Conservation (phyloP, 2,113 vertebrate species). For the Crocuta crocuta region DNA sequence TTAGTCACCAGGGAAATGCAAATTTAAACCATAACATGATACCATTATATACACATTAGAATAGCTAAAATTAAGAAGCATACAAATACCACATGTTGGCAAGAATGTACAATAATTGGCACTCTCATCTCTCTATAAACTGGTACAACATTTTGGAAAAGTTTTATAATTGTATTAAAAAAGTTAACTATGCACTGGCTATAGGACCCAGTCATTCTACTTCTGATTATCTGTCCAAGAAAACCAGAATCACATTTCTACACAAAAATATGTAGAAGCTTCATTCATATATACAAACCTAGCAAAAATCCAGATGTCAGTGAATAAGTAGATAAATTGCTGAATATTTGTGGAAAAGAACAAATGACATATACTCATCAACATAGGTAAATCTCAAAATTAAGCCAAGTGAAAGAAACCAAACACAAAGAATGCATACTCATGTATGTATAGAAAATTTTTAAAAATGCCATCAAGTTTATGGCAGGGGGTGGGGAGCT, state of each 20-base stretch:
- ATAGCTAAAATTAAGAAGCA: neutral
- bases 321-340: neutral
- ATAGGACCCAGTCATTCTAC: neutral
- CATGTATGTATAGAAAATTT: neutral
- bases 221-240: neutral
- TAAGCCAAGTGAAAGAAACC: neutral
- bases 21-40: conserved; percentile 8
- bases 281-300: neutral
- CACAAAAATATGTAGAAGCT: neutral
- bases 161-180: neutral
- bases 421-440: neutral
- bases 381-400: neutral
- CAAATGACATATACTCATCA: neutral
- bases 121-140: neutral
- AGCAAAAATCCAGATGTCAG: neutral
- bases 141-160: neutral
- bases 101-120: neutral
- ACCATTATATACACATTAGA: neutral
- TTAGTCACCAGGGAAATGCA: conserved; percentile 4
- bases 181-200: neutral
- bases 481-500: neutral
- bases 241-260: neutral
- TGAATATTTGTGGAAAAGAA: neutral
- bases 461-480: neutral
- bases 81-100: neutral